phyloP scores from a whole-genome alignment of 2,888 invertebrate species.

The Drosophila hawaiiensis region DNA sequence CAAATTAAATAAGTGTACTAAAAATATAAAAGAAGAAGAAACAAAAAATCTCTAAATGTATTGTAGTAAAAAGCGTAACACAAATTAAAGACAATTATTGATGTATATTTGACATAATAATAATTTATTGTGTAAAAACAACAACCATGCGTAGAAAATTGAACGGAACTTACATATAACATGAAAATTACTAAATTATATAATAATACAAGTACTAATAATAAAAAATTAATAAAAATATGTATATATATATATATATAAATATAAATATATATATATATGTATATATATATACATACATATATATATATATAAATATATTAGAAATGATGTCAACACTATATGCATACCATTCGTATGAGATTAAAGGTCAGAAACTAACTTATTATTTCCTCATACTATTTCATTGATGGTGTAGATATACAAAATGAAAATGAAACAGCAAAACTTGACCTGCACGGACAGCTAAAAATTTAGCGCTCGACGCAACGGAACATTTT shows the following conservation, averaged over 20 bases:
- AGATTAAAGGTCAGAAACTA: constrained; percentile 28
- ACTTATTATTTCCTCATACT: constrained; percentile 58
- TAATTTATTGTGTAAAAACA: constrained; percentile 44
- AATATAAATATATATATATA: constrained; percentile 3
- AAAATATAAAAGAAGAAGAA: constrained; percentile 31
- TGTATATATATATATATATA: constrained; percentile 17
- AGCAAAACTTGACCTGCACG: constrained; percentile 18
- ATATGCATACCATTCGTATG: constrained; percentile 19
- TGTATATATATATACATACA: constrained; percentile 20
- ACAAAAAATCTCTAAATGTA: constrained; percentile 53
- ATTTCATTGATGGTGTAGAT: constrained; percentile 78
- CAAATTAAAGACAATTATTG: constrained; percentile 50
- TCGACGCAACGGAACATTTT: constrained; percentile 35
- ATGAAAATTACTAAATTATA: constrained; percentile 23
- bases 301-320: constrained; percentile 25
- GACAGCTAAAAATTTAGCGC: constrained; percentile 10
- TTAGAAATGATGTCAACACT: constrained; percentile 12
- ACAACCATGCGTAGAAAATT: constrained; percentile 73
- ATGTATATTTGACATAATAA: constrained; percentile 70
- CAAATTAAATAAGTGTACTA: constrained; percentile 80
- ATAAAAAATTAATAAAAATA: constrained; percentile 1
- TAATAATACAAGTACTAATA: constrained; percentile 23
- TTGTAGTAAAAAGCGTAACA: constrained; percentile 58
- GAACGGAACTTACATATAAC: constrained; percentile 68
- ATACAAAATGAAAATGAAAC: constrained; percentile 11